Evolutionary conservation across 2,113 vertebrate genomes (phyloP), one percentile per base, ranked within the genome.

Genomic region (Delphinapterus leucas): DNA sequence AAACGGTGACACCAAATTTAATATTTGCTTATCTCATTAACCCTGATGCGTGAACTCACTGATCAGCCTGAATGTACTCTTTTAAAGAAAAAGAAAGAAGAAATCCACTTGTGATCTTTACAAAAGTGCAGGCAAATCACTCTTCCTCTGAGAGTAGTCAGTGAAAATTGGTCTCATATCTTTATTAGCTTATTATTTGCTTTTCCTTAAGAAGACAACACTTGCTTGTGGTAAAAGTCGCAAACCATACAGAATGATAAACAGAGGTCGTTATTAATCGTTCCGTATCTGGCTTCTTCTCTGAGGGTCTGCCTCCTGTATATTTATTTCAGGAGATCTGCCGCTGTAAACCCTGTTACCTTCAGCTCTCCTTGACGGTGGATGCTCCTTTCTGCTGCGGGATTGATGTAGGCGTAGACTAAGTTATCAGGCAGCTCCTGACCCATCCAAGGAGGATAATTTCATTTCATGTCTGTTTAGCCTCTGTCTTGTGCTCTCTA

Each of bases 361-460:
- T 98, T 98, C 96, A 87, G 88, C 65, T 98, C 97, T 97, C 98
- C 97, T 98, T 97, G 95, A 83, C 63, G 44, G 70, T 1, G 1
- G 55, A 23, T 0, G 3, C 77, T 74, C 81, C 84, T 81, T 28
- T 68, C 90, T 58, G 93, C 55, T 91, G 86, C 71, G 36, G 81
- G 96, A 98, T 96, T 93, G 96, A 98, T 97, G 96, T 60, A 87
- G 94, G 92, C 31, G 3, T 84, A 90, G 89, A 92, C 95, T 55
- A 83, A 97, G 80, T 97, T 96, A 98, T 97, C 97, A 92, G 95
- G 93, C 93, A 55, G 97, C 96, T 92, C 92, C 97, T 93, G 95
- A 93, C 93, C 93, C 95, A 70, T 93, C 97, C 92, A 67, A 96
- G 80, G 38, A 95, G 96, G 92, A 92, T 95, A 90, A 97, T 97